These are phyloP conservation scores for Coremacera marginata DNA, from an alignment of 2,888 invertebrate genomes.

Conservation along the genomic window DNA sequence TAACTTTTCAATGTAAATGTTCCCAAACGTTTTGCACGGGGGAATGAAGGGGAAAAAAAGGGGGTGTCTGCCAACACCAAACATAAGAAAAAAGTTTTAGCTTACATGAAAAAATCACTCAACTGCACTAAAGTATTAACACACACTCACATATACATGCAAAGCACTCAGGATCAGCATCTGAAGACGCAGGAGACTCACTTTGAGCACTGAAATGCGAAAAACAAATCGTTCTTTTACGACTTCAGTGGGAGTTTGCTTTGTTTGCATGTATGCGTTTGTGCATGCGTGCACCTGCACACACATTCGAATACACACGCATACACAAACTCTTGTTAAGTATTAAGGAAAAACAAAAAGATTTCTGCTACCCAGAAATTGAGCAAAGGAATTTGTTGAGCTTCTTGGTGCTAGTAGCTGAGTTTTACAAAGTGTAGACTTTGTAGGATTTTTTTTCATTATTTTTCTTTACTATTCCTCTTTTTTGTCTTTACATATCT, in stretches of 20 bases:
- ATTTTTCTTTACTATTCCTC: background rate
- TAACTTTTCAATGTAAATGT: no score
- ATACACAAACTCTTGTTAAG: background rate
- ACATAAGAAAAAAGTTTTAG: slow-evolving; percentile 25
- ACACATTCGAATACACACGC: background rate
- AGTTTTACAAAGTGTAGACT: background rate
- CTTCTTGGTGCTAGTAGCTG: background rate
- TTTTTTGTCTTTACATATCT: background rate
- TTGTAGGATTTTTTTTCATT: background rate
- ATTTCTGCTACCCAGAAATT: background rate
- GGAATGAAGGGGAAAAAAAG: background rate
- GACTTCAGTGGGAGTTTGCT: slow-evolving; percentile 23
- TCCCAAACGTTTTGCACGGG: background rate
- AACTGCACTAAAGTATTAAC: slow-evolving; percentile 12
- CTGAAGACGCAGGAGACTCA: slow-evolving; percentile 22
- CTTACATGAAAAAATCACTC: slow-evolving; percentile 25
- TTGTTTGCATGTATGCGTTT: background rate
- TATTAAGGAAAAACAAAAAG: slow-evolving; percentile 23
- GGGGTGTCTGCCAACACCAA: background rate
- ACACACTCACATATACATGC: background rate
- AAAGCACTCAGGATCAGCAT: slow-evolving; percentile 12
- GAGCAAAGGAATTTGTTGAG: background rate
- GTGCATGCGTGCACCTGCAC: background rate
- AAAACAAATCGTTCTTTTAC: slow-evolving; percentile 36
- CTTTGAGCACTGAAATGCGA: slow-evolving; percentile 28